Evolutionary conservation across 2,888 invertebrate genomes (phyloP).

Genomic region (Pollenia angustigena): DNA sequence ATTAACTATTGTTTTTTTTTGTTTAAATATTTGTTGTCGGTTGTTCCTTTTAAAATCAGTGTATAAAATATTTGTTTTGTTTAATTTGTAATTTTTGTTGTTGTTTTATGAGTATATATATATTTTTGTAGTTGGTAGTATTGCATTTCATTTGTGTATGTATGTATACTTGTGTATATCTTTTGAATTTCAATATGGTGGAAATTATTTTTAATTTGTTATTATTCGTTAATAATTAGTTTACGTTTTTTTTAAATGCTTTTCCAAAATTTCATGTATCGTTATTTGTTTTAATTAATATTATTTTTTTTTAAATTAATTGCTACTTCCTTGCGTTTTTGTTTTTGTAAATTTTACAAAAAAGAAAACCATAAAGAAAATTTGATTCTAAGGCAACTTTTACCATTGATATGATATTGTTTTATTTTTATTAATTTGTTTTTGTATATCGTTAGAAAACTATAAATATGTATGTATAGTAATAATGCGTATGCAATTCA

Average conservation of each 20-base stretch:
- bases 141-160: slow-evolving; percentile 12
- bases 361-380: slow-evolving; percentile 76
- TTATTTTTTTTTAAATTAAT: slow-evolving; percentile 31
- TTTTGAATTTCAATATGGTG: slow-evolving; percentile 39
- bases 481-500: slow-evolving; percentile 2
- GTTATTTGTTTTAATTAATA: slow-evolving; percentile 50
- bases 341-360: slow-evolving; percentile 69
- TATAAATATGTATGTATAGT: slow-evolving; percentile 6
- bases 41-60: slow-evolving; percentile 79
- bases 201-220: slow-evolving; percentile 50
- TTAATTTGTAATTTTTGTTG: slow-evolving; percentile 44
- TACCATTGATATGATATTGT: slow-evolving; percentile 82
- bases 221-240: slow-evolving; percentile 7
- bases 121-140: slow-evolving; percentile 64
- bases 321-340: slow-evolving; percentile 65
- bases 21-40: slow-evolving; percentile 46
- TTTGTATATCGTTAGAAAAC: slow-evolving; percentile 67
- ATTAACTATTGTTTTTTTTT: slow-evolving; percentile 47
- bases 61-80: slow-evolving; percentile 78
- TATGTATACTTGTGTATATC: not conserved
- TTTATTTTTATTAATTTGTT: slow-evolving; percentile 37
- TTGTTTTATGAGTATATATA: slow-evolving; percentile 70
- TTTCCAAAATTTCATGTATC: slow-evolving; percentile 78
- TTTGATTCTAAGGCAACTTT: slow-evolving; percentile 83
- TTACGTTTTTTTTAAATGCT: slow-evolving; percentile 75